Percentiles rank a stretch among this genome's conserved stretches.
phyloP scores from a whole-genome alignment of 2,113 vertebrate species.

The Chrysemys picta region DNA sequence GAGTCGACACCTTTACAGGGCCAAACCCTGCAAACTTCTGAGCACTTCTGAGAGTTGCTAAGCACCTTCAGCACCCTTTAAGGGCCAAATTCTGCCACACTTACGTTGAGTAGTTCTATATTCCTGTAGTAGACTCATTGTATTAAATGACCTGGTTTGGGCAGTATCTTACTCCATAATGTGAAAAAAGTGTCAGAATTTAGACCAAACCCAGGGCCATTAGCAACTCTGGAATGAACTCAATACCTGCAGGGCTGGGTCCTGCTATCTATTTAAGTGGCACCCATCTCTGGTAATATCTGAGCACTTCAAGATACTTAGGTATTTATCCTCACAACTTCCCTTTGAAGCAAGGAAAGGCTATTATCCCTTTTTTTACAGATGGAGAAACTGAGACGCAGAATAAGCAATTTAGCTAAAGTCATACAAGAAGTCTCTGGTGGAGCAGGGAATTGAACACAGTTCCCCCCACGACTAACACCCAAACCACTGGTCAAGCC shows the following conservation, averaged over 20 bases:
- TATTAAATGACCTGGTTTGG: background rate
- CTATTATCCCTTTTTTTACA: background rate
- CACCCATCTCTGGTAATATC: background rate
- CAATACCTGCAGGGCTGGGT: background rate
- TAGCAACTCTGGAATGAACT: background rate
- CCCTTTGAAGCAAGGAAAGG: background rate
- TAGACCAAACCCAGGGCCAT: background rate
- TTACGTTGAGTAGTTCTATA: background rate
- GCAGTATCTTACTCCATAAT: background rate
- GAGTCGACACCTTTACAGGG: too few relatives aligned
- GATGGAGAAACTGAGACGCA: background rate
- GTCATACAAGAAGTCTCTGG: background rate
- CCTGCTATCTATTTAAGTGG: background rate
- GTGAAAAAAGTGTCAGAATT: background rate
- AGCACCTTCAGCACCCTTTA: conserved; percentile 17
- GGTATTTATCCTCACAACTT: background rate
- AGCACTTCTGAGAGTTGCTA: background rate
- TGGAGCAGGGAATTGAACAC: background rate
- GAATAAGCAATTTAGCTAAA: background rate
- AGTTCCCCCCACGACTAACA: background rate
- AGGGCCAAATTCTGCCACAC: background rate
- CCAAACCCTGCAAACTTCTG: background rate
- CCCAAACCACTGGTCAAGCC: fast-evolving
- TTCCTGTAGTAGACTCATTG: background rate
- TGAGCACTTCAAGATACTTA: background rate